Evolutionary conservation across 1,140 invertebrate species (phyloP).

Genomic region (Portunus trituberculatus): DNA sequence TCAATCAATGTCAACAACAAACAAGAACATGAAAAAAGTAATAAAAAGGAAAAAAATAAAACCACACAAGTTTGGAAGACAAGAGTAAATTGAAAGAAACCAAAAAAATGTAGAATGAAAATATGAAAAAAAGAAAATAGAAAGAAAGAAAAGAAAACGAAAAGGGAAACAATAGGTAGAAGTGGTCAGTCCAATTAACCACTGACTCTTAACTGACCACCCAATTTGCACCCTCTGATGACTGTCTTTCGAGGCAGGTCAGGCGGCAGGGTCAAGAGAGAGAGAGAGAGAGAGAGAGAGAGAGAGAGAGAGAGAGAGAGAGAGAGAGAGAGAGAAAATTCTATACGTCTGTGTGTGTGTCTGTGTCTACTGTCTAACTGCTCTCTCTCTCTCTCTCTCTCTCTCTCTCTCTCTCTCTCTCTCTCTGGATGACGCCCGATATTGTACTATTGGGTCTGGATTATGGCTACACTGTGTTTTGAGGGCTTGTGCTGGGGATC

Average conservation of each 20-base stretch:
- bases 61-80: neutral
- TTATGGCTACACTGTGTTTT: neutral
- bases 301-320: too few species aligned
- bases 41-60: too few species aligned
- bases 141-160: neutral
- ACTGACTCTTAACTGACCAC: neutral
- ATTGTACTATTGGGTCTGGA: neutral
- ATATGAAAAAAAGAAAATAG: neutral
- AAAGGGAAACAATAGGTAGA: neutral
- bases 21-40: neutral
- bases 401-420: conserved; percentile 18
- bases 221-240: conserved; percentile 10
- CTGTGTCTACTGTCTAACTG: too few species aligned
- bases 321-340: too few species aligned
- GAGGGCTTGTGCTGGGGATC: neutral
- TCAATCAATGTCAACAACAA: neutral
- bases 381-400: neutral
- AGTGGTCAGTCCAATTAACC: neutral
- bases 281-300: too few species aligned
- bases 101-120: neutral
- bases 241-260: neutral
- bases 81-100: neutral
- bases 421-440: neutral
- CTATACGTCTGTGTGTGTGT: too few species aligned
- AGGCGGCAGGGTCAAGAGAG: neutral